Evolutionary conservation across 2,113 vertebrate species (phyloP), one percentile per base, ranked within the genome.

Genomic region (Malurus cyaneus): DNA sequence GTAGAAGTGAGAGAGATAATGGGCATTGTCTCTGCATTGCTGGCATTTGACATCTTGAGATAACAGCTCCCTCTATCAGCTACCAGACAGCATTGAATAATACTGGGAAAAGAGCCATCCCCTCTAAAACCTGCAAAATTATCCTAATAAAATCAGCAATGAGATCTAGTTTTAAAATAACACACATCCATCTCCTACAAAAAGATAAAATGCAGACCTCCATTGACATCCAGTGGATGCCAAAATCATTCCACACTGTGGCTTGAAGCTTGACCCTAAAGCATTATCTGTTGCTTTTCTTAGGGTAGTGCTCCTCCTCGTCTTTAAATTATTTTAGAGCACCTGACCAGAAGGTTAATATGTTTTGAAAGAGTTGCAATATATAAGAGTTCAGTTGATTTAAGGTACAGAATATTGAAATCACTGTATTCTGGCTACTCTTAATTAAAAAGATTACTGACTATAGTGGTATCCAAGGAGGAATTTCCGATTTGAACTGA

Each of bases 401-500:
- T 80, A 49, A 94, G 31, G 52, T 32, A 52, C 47, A 83, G 56
- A 89, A 80, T 36, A 80, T 44, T 66, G 42, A 88, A 77, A 78
- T 76, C 31, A 69, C 26, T 34, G 8, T 66, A 62, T 86, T 89
- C 52, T 80, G 67, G 39, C 72, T 73, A 36, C 10, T 70, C 18
- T 67, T 92, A 88, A 86, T 95, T 93, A 89, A 89, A 94, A 92
- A 3, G 21, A 56, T 82, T 91, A 80, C 59, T 66, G 66, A 47
- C 29, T 72, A n/a, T 42, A 56, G 42, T 86, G 29, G 47, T 86
- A 93, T 90, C 71, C 67, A 73, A 93, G 42, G 71, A 89, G 20
- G 41, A 92, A 64, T 92, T 96, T 88, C 44, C 46, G 80, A 44
- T 70, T 66, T 73, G 73, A 80, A 71, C 53, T 92, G 67, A 88